Evolutionary conservation across 2,888 invertebrate species (phyloP), one percentile per base, ranked within the genome.

Genomic region (Drosophila meridiana): DNA sequence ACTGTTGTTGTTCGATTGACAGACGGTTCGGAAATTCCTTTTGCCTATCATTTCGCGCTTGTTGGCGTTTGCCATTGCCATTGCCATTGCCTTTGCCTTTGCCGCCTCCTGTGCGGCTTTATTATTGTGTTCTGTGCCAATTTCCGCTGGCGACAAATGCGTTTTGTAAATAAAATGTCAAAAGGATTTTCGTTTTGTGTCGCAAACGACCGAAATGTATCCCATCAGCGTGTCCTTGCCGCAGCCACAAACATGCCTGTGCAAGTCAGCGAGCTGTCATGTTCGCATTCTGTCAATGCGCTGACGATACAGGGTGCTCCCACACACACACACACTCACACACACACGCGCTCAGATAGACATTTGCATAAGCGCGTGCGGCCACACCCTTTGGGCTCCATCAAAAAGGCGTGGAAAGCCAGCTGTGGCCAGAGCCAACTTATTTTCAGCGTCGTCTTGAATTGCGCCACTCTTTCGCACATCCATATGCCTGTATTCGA

Each of bases 121-220:
- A 76, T 85, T 85, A 80, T 82, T 85, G 82, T 80, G 83, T 67
- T 85, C 80, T 72, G 75, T 80, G 86, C 83, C 86, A 83, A 83
- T 83, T 83, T 83, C 81, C 83, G 85, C 67, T 82, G 56, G 82
- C 82, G 80, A 72, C 85, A 83, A 83, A 83, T 83, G 83, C 86
- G 86, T 85, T 83, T 85, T 83, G 81, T 81, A 85, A 83, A 83
- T 85, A 83, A 85, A 85, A 85, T 83, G 83, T 85, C 83, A 83
- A 85, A 86, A 85, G 80, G 83, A 83, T 83, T 83, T 84, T 69
- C 67, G 74, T 78, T 78, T 71, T 65, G 64, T 65, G 69, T 63
- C 70, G 71, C 58, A 76, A 76, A 71, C 62, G 69, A 79, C 55
- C 53, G 66, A 80, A 75, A 69, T 65, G 73, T 79, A 60, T 73